These are phyloP conservation scores for Poecilia gillii DNA, from an alignment of 2,797 vertebrate genomes.

Conservation along the genomic window DNA sequence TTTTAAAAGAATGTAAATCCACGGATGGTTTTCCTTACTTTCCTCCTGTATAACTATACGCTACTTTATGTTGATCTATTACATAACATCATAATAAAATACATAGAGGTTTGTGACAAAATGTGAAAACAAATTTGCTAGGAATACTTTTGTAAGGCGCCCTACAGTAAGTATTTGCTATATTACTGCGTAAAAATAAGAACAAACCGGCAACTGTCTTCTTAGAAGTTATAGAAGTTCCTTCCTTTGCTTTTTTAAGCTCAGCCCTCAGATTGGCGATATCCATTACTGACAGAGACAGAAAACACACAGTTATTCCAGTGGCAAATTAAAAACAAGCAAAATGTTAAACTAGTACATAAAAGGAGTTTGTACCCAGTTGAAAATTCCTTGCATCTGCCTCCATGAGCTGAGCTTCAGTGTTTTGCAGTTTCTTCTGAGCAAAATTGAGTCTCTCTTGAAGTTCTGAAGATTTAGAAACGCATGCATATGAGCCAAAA, in stretches of 20 bases:
- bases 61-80: background rate
- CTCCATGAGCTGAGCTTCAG: conserved; percentile 23
- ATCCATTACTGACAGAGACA: conserved; percentile 43
- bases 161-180: background rate
- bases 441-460: conserved; percentile 24
- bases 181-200: background rate
- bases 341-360: background rate
- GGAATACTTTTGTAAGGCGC: background rate
- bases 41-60: background rate
- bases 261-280: conserved; percentile 34
- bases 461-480: conserved; percentile 38
- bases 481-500: background rate
- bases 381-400: conserved; percentile 24
- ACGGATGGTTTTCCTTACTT: too few species aligned
- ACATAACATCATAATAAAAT: background rate
- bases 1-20: too few species aligned
- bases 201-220: conserved; percentile 26
- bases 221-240: background rate
- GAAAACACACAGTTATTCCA: conserved; percentile 1
- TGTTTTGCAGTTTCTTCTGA: conserved; percentile 40
- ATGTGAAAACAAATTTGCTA: background rate
- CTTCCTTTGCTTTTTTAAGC: conserved; percentile 20
- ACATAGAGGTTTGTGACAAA: background rate
- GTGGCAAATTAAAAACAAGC: background rate
- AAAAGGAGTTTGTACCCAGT: conserved; percentile 14